Conservation (phyloP, 2,797 vertebrate species). For the Dipus sagitta region DNA sequence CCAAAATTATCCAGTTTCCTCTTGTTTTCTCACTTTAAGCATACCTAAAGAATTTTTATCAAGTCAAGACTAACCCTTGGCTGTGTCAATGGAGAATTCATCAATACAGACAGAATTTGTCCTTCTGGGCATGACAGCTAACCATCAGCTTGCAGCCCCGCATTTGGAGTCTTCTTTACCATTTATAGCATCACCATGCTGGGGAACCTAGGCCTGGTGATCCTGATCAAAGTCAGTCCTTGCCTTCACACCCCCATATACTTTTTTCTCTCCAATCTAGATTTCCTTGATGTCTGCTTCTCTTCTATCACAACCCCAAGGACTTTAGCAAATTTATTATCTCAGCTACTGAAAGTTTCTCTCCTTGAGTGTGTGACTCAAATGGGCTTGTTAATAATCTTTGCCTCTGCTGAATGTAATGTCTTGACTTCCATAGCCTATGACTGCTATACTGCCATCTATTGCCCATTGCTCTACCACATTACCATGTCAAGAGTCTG, state of each 20-base stretch:
- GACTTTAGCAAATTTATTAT: conserved; percentile 60
- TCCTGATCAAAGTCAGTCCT: conserved; percentile 58
- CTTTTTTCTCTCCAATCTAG: conserved; percentile 69
- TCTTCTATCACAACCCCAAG: conserved; percentile 57
- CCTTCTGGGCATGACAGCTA: conserved; percentile 73
- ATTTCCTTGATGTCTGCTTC: conserved; percentile 71
- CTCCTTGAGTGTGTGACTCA: conserved; percentile 67
- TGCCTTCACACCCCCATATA: conserved; percentile 60
- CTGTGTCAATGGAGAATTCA: conserved; percentile 52
- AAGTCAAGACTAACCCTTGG: not conserved
- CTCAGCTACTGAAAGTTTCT: conserved; percentile 58
- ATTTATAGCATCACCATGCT: conserved; percentile 70
- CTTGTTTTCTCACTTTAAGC: conserved; percentile 57
- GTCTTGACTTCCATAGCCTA: conserved; percentile 66
- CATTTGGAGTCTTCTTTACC: conserved; percentile 73
- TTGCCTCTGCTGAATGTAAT: conserved; percentile 67
- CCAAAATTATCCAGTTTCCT: not conserved
- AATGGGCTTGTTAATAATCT: conserved; percentile 67
- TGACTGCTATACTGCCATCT: conserved; percentile 64
- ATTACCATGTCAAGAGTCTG: conserved; percentile 14
- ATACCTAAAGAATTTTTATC: conserved; percentile 36
- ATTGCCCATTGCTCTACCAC: conserved; percentile 55
- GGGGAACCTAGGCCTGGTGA: conserved; percentile 68
- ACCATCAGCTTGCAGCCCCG: conserved; percentile 43
- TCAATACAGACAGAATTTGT: conserved; percentile 63